Base-by-base conservation (phyloP, 2,113 vertebrate species). In the Collichthys lucidus region DNA sequence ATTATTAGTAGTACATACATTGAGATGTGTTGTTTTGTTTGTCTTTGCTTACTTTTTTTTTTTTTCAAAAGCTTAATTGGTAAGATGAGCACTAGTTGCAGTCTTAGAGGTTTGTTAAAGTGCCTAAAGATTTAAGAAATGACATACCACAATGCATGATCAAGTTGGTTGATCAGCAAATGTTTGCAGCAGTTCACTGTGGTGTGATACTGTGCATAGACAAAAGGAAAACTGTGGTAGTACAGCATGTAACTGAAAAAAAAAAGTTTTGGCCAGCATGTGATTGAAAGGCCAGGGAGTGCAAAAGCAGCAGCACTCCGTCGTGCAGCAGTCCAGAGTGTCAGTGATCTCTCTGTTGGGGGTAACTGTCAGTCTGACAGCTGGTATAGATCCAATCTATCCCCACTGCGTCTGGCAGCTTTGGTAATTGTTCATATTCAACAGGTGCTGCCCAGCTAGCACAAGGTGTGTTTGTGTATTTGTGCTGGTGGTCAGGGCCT, bases 351-450 rank as follows among this genome's bases (percentile, higher is more conserved):
- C 82, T 84, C 90, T 70, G 35, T 47, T 70, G 84, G 82, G 82
- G 86, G 69, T 65, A 86, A 71, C 84, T 87, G 90, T 88, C 81
- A 87, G 83, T 47, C 86, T 86, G 84, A 77, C 84, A 86, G 88
- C 87, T 86, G 86, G 47, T 79, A 70, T 69, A 60, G 87, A 88
- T 88, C 82, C 77, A 81, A 69, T 83, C 77, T 67, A 47, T 52
- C 75, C 61, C 59, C 73, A 64, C 52, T 49, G 73, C 24, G 11
- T 83, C 85, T 86, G 84, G 61, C 70, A 80, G 82, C 53, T 86
- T 86, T 61, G 72, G 67, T 80, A 79, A 83, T 85, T 86, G 84
- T 84, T 77, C 57, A 50, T 50, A 77, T 73, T 76, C 62, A 70
- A 62, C 50, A 64, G 61, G 63, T 0, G 24, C 63, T 56, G 42